Evolutionary conservation across 2,888 invertebrate species (phyloP), one percentile per base, ranked within the genome.

Genomic region (Cetonia aurata): DNA sequence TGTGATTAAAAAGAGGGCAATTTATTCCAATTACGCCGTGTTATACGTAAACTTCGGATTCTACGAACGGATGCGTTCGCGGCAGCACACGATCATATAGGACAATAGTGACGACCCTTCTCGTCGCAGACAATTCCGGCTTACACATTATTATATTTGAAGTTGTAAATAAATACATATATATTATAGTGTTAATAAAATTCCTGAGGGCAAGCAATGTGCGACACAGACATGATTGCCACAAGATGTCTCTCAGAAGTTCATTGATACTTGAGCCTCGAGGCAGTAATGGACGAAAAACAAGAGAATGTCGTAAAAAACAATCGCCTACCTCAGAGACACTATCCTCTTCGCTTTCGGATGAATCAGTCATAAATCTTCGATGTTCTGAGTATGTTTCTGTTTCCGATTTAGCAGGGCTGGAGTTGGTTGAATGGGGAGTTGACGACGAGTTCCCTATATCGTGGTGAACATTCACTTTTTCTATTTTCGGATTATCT

Each of bases 281-380:
- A 80, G 81, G 82, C 62, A 67, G 62, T 41, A 37, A 65, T 50
- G 50, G 76, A 77, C 75, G 75, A 75, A 77, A 79, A 79, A 79
- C 77, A 80, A 78, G 77, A 72, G 77, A 80, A 75, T 73, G 76
- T 75, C 74, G 72, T 75, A 77, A 70, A 75, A 80, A 78, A 76
- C 75, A 75, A 77, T 76, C 74, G 72, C 87, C 90, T 92, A 96
- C 96, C 95, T 96, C 96, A 83, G 96, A 96, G 85, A 95, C 95
- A 87, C 96, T 96, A 86, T 96, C 96, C 87, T 96, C 96, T 86
- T 96, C 96, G 86, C 96, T 96, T 89, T 95, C 96, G 83, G 96
- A 96, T 86, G 96, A 92, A 89, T 96, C 96, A 86, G 94, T 93
- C 89, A 95, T 94, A 90, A 92, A 94, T 88, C 93, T 93, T 84